Base-by-base conservation (phyloP, 2,888 invertebrate genomes). In the Himalopsyche kuldschensis region DNA sequence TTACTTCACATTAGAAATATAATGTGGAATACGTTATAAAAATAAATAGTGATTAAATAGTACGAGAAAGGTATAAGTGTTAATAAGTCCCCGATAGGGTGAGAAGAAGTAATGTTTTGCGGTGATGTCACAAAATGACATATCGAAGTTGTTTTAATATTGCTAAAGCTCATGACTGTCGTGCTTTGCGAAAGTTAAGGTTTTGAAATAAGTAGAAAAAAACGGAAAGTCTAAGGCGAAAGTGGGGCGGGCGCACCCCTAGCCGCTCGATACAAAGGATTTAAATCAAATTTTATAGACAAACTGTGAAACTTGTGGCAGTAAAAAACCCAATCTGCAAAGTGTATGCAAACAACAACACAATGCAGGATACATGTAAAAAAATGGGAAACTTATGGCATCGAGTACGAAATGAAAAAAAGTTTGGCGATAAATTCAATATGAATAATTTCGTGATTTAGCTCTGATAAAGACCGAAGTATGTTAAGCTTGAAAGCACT, bases 261-360 rank as follows among this genome's bases (percentile, higher is more conserved):
- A 69, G 27, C 30, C 27, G 69, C 27, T 27, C 69, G 27, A 69
- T 69, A 69, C 69, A 69, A 69, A 69, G 69, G 69, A 69, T 69
- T 69, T 69, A 69, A 69, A 69, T 69, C 69, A 69, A 69, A 69
- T 69, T 69, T 69, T 69, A 69, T 69, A 69, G 69, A 69, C 69
- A 69, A 69, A 69, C 69, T 69, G 69, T 27, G 69, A 69, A 69
- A 69, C 24, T 27, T 27, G 27, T 10, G 69, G 27, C 15, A 69
- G 69, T 69, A 69, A 69, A 69, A 69, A 69, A 69, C 69, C 69
- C 69, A 69, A 69, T 69, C 69, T 69, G 69, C 69, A 30, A 69
- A 69, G 69, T 69, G 69, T 69, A 69, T 69, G 69, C 69, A 69
- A 69, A 69, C 69, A 69, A 69, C 69, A 69, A 69, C 27, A 69